Base-by-base conservation (phyloP, 2,888 invertebrate species). In the Clunio marinus region DNA sequence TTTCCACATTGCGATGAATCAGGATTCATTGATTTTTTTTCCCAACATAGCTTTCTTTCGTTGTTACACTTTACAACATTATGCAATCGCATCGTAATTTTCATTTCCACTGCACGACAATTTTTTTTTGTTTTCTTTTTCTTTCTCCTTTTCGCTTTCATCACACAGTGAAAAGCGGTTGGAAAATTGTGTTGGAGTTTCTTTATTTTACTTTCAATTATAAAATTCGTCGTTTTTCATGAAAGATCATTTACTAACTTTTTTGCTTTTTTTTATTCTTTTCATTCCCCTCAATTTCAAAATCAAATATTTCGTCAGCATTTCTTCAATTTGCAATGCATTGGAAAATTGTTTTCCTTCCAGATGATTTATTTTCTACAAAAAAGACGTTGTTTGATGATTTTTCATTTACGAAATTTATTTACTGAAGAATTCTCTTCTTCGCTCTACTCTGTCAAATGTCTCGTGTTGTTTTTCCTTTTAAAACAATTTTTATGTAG, bases 371-470 rank as follows among this genome's bases (percentile, higher is more conserved):
- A 15, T 15, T 45, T 45, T 15, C 45, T 7, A 8, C 45, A 15
- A 7, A 63, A 37, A 59, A 59, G 32, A 59, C 4, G 15, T 45
- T 15, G 45, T 27, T 17, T 4, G 59, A 59, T 63, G 63, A 24
- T 15, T 63, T 63, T 63, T 63, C 37, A 63, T 63, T 63, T 24
- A 45, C 37, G 45, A 41, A 63, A 63, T 63, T 63, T 45, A 27
- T 45, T 41, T 63, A 63, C 63, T 41, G 63, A 27, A n/a, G n/a
- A n/a, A n/a, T 63, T 17, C 27, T 41, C 8, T 62, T 41, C 25
- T 41, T 45, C 15, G 1, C 24, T 13, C 22, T 22, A 13, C 62
- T 62, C n/a, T n/a, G n/a, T n/a, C n/a, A n/a, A n/a, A n/a, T n/a
- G n/a, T n/a, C n/a, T n/a, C n/a, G n/a, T n/a, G n/a, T n/a, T n/a